Percentiles rank a stretch among this genome's conserved stretches.
phyloP scores from a whole-genome alignment of 2,113 vertebrate species.

The Perca schrenkii region DNA sequence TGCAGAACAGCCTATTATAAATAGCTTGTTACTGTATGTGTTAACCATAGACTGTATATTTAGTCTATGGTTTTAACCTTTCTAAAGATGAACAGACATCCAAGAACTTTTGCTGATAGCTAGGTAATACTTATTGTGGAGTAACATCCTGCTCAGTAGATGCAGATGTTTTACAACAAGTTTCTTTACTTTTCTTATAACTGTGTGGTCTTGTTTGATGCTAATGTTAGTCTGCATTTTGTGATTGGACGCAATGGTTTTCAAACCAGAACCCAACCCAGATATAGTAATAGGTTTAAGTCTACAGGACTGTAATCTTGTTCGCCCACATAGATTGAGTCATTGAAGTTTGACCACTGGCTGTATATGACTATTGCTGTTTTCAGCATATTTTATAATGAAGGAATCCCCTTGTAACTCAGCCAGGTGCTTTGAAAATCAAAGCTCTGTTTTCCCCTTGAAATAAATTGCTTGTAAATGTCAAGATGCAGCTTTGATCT shows the following conservation, averaged over 20 bases:
- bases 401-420: constrained; percentile 34
- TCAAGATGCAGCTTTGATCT: constrained; percentile 63
- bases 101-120: not conserved
- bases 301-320: constrained; percentile 69
- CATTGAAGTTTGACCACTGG: constrained; percentile 69
- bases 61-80: not conserved
- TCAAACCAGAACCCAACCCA: constrained; percentile 69
- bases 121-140: not conserved
- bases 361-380: constrained; percentile 50
- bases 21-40: not conserved
- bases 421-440: constrained; percentile 61
- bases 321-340: constrained; percentile 72
- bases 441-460: constrained; percentile 30
- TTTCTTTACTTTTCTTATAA: constrained; percentile 40
- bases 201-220: constrained; percentile 72
- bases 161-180: constrained; percentile 49
- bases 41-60: too few relatives aligned
- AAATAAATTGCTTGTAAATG: constrained; percentile 50
- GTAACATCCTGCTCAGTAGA: constrained; percentile 2
- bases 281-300: constrained; percentile 51
- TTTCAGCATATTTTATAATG: constrained; percentile 46
- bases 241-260: constrained; percentile 70
- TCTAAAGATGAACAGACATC: not conserved
- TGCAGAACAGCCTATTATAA: not conserved
- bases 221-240: constrained; percentile 66